Percentiles rank a stretch among this genome's conserved stretches.
phyloP scores from a whole-genome alignment of 2,113 vertebrate species.

The Donacobius atricapilla region DNA sequence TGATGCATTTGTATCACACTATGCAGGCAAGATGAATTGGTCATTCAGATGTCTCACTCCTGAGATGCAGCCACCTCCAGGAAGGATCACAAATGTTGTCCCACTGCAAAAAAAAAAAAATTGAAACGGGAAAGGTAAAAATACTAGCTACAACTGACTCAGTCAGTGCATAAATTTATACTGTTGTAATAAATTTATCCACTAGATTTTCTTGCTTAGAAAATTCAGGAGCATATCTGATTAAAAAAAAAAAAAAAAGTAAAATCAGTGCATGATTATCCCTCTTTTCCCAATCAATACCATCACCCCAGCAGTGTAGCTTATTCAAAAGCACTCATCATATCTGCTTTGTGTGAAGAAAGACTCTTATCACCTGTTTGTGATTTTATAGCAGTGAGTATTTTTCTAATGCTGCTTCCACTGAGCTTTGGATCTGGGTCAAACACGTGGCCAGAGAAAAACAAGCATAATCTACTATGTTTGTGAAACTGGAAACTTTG shows the following conservation, averaged over 20 bases:
- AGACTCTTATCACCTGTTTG: slow-evolving; percentile 26
- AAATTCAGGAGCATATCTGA: slow-evolving; percentile 3
- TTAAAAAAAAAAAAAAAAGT: background rate
- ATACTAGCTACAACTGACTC: background rate
- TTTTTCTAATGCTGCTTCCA: slow-evolving; percentile 31
- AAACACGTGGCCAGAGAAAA: slow-evolving; percentile 19
- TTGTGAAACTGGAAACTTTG: background rate
- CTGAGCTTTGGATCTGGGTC: slow-evolving; percentile 1
- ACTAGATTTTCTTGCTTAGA: slow-evolving; percentile 1
- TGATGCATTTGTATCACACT: background rate
- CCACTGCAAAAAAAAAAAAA: background rate
- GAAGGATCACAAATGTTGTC: background rate
- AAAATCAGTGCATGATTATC: slow-evolving; percentile 32
- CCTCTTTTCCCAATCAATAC: slow-evolving; percentile 18
- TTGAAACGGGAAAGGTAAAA: background rate
- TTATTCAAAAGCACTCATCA: slow-evolving; percentile 49
- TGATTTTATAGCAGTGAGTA: slow-evolving; percentile 3
- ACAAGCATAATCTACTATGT: background rate
- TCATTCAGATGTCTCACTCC: background rate
- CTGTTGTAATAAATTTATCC: slow-evolving; percentile 1
- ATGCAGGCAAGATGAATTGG: background rate
- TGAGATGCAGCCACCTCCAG: background rate
- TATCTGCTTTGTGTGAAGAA: slow-evolving; percentile 42
- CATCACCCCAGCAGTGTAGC: background rate
- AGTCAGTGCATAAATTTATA: background rate